phyloP scores from a whole-genome alignment of 2,888 invertebrate genomes.

The Clistopyga incitator region DNA sequence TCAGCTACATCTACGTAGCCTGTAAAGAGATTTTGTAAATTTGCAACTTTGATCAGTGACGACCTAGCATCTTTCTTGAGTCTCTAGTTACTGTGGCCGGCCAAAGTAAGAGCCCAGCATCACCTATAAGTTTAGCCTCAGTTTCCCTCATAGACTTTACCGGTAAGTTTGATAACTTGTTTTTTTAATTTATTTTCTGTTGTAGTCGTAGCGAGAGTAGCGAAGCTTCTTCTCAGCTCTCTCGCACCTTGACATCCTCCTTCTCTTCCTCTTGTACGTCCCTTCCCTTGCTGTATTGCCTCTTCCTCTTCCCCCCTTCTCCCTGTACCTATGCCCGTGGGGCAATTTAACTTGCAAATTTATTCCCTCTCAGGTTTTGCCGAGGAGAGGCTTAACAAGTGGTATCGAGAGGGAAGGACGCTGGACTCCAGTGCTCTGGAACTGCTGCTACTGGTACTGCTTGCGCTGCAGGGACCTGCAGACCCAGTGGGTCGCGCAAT shows the following conservation, averaged over 20 bases:
- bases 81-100: background rate
- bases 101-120: conserved; percentile 24
- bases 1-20: background rate
- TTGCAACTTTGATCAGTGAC: conserved; percentile 18
- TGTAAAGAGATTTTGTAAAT: conserved; percentile 22
- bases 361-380: conserved; percentile 65
- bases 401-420: conserved; percentile 67
- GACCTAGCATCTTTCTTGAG: background rate
- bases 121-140: conserved; percentile 29
- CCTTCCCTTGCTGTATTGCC: conserved; percentile 24
- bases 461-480: conserved; percentile 14
- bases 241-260: conserved; percentile 28
- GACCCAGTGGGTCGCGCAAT: conserved; percentile 52
- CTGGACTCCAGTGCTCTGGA: conserved; percentile 31
- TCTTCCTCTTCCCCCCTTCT: conserved; percentile 2
- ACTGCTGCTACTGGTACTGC: conserved; percentile 54
- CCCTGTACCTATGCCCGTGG: conserved; percentile 50
- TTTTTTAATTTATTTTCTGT: conserved; percentile 28
- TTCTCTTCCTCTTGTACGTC: conserved; percentile 28
- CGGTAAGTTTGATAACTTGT: conserved; percentile 66
- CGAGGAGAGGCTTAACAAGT: conserved; percentile 71
- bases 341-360: conserved; percentile 77
- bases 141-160: conserved; percentile 19
- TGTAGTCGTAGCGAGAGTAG: conserved; percentile 12
- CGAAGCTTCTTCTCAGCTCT: conserved; percentile 46